These are phyloP conservation scores for Orthosia gothica DNA, from an alignment of 2,888 invertebrate genomes.

Conservation along the genomic window DNA sequence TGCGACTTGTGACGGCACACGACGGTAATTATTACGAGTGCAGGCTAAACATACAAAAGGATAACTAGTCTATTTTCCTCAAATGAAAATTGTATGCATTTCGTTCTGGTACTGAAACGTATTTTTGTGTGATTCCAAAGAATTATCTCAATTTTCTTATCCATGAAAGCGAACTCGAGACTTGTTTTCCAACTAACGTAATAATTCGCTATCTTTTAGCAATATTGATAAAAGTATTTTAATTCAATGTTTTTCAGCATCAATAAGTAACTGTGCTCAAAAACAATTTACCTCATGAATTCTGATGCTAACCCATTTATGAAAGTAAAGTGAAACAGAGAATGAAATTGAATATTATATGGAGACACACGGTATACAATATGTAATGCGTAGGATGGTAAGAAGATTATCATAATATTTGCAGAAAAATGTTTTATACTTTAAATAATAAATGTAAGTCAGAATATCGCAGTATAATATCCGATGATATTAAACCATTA, in stretches of 20 bases:
- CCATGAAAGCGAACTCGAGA: too few species aligned
- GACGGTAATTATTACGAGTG: too few species aligned
- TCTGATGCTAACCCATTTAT: not conserved
- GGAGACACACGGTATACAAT: not conserved
- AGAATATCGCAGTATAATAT: constrained; percentile 4
- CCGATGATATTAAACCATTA: not conserved
- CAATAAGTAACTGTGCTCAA: too few species aligned
- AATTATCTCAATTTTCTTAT: not conserved
- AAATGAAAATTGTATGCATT: not conserved
- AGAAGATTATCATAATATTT: constrained; percentile 16
- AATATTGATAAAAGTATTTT: not conserved
- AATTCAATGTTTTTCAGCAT: not conserved
- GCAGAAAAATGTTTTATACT: not conserved
- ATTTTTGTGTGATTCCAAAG: not conserved
- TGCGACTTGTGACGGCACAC: too few species aligned
- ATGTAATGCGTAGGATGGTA: constrained; percentile 16
- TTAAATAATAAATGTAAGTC: constrained; percentile 2
- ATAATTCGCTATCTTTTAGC: not conserved
- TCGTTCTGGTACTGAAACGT: not conserved
- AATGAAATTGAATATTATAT: constrained; percentile 1
- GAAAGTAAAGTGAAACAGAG: not conserved
- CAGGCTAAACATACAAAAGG: too few species aligned
- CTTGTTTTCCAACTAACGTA: not conserved
- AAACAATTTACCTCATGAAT: not conserved
- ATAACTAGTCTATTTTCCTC: not conserved